These are phyloP conservation scores for Platycheirus albimanus DNA, from an alignment of 2,888 invertebrate genomes.

Conservation along the genomic window DNA sequence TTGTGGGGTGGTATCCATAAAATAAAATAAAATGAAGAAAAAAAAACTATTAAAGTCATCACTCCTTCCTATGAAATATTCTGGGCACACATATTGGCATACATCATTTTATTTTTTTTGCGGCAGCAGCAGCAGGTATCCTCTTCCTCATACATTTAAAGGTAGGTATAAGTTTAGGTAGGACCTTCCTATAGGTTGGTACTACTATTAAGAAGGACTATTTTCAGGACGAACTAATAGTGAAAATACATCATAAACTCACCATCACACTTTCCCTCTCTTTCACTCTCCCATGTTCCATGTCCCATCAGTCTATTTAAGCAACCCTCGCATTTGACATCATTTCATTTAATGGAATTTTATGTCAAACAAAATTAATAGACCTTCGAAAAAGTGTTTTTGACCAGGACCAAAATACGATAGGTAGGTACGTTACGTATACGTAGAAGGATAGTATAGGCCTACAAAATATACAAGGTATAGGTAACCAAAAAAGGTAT, in stretches of 20 bases:
- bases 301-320: too few species aligned
- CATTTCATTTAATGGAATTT: slow-evolving; percentile 50
- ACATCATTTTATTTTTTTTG: not conserved
- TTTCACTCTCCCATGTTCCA: too few species aligned
- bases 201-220: slow-evolving; percentile 9
- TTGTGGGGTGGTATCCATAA: slow-evolving; percentile 28
- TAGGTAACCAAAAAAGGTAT: slow-evolving; percentile 3
- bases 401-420: not conserved
- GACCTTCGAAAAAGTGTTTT: slow-evolving; percentile 43
- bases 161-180: not conserved
- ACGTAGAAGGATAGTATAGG: too few species aligned
- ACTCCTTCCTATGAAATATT: slow-evolving; percentile 15
- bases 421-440: too few species aligned
- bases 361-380: slow-evolving; percentile 49
- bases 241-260: slow-evolving; percentile 30
- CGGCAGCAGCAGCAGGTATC: not conserved
- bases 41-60: slow-evolving; percentile 20
- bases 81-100: slow-evolving; percentile 16
- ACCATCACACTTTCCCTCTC: too few species aligned
- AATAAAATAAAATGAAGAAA: too few species aligned
- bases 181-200: not conserved
- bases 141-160: too few species aligned
- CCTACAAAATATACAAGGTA: not conserved
- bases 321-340: slow-evolving; percentile 43
- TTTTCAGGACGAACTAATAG: slow-evolving; percentile 32